phyloP scores from a whole-genome alignment of 2,797 vertebrate species.

The Channallabes apus region DNA sequence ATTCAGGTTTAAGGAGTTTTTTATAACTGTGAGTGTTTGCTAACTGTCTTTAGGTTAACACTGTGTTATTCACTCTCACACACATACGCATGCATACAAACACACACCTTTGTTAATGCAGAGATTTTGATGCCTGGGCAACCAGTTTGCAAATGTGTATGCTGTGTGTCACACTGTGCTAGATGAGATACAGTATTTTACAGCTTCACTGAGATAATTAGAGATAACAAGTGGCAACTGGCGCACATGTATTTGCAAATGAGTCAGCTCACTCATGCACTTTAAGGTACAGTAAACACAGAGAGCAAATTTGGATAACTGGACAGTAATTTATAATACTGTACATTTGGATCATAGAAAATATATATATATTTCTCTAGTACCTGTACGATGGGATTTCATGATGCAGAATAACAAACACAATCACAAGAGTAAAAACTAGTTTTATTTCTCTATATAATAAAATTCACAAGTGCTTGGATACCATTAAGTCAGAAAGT shows the following conservation, averaged over 20 bases:
- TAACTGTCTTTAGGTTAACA: background rate
- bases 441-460: too few species aligned
- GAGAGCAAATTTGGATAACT: background rate
- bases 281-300: background rate
- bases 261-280: background rate
- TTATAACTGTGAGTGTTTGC: slow-evolving; percentile 39
- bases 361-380: background rate
- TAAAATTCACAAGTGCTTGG: too few species aligned
- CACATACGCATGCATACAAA: background rate
- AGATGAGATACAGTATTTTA: background rate
- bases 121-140: background rate
- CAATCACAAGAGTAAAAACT: too few species aligned
- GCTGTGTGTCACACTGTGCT: background rate
- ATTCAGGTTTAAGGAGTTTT: slow-evolving; percentile 31
- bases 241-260: background rate
- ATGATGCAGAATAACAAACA: too few species aligned
- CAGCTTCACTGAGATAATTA: slow-evolving; percentile 1
- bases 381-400: too few species aligned
- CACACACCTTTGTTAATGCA: background rate
- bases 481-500: too few species aligned
- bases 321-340: background rate
- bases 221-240: background rate
- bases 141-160: background rate
- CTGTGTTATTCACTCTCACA: background rate
- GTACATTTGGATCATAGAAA: too few species aligned